These are phyloP conservation scores for Polymixis flavicincta DNA, from an alignment of 2,888 invertebrate species.

Conservation along the genomic window DNA sequence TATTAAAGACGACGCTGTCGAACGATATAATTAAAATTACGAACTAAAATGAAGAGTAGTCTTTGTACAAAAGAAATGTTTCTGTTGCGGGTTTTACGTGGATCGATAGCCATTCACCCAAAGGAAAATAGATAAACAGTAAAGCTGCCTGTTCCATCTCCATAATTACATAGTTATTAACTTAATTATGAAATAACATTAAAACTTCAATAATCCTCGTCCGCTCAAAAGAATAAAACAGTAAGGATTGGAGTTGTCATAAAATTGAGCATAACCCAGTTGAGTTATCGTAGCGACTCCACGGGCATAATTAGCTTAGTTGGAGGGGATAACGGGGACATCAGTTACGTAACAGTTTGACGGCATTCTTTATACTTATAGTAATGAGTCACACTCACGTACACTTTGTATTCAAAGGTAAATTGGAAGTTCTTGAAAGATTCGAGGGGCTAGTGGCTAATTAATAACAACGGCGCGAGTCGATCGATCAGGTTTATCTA, in stretches of 20 bases:
- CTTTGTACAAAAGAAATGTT: background rate
- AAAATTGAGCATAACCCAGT: conserved; percentile 41
- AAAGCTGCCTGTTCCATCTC: background rate
- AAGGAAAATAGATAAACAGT: conserved; percentile 10
- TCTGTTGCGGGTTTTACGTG: background rate
- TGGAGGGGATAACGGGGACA: conserved; percentile 50
- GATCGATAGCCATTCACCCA: conserved; percentile 4
- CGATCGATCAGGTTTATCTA: no score
- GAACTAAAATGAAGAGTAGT: background rate
- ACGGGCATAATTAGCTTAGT: conserved; percentile 53
- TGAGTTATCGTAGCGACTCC: conserved; percentile 41
- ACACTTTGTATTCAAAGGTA: conserved; percentile 22
- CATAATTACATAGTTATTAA: conserved; percentile 8
- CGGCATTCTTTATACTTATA: conserved; percentile 49
- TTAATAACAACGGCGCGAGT: no score
- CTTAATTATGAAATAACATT: background rate
- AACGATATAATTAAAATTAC: background rate
- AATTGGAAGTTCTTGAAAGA: background rate
- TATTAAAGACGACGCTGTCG: background rate
- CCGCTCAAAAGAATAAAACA: conserved; percentile 2
- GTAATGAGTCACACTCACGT: conserved; percentile 21
- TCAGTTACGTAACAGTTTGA: conserved; percentile 42
- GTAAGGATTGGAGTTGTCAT: conserved; percentile 22
- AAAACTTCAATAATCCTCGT: background rate
- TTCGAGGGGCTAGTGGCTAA: background rate